Conservation (phyloP, 2,888 invertebrate genomes). For the Hedychridium roseum region DNA sequence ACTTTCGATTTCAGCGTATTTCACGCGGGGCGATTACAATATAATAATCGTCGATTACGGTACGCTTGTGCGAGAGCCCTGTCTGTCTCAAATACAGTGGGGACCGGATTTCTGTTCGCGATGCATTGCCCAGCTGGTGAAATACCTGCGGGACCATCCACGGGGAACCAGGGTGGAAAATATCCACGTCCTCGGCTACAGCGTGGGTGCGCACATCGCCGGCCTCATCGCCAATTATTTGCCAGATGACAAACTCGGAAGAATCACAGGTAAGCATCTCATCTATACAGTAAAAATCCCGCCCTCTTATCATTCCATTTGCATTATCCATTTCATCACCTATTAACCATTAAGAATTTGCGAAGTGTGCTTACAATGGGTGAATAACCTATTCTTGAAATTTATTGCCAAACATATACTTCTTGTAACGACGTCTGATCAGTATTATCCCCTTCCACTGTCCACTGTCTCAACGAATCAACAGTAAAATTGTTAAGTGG, state of each 20-base stretch:
- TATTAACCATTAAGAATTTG: too few relatives aligned
- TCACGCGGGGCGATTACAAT: constrained; percentile 81
- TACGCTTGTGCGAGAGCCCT: constrained; percentile 81
- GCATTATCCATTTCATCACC: too few relatives aligned
- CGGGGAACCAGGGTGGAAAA: constrained; percentile 78
- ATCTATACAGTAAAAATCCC: too few relatives aligned
- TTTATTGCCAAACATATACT: too few relatives aligned
- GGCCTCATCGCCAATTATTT: constrained; percentile 84
- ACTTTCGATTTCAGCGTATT: constrained; percentile 71
- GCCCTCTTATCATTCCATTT: too few relatives aligned
- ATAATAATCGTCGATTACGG: constrained; percentile 89
- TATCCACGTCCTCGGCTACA: constrained; percentile 85
- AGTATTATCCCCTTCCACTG: too few relatives aligned
- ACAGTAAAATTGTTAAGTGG: too few relatives aligned
- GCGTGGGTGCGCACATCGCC: constrained; percentile 86
- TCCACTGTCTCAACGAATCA: too few relatives aligned
- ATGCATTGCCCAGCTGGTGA: constrained; percentile 83
- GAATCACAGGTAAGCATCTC: constrained; percentile 82
- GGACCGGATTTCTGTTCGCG: constrained; percentile 67
- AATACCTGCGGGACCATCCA: constrained; percentile 81
- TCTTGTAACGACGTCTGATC: too few relatives aligned
- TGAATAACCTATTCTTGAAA: too few relatives aligned
- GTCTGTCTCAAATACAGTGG: constrained; percentile 75
- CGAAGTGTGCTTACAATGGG: too few relatives aligned
- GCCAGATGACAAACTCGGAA: constrained; percentile 78